Evolutionary conservation across 1,140 invertebrate genomes (phyloP).

Genomic region (Drosophila punjabiensis): DNA sequence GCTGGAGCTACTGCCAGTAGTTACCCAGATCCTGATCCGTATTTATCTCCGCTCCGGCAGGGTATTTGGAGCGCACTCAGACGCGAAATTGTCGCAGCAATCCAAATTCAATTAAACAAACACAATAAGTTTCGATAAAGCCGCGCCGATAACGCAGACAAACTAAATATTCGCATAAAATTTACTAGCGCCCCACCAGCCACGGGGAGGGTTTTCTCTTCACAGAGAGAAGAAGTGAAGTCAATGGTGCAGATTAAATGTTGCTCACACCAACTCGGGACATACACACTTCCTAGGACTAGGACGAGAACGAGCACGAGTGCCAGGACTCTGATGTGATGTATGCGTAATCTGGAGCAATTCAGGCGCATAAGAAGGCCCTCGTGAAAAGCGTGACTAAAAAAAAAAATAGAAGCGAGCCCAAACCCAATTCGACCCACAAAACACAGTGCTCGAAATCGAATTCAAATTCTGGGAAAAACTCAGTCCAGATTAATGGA

Average conservation of each 20-base stretch:
- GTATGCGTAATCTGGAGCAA: conserved; percentile 83
- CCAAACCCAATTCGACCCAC: conserved; percentile 41
- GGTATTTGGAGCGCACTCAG: conserved; percentile 60
- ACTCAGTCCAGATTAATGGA: conserved; percentile 20
- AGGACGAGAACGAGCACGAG: conserved; percentile 2
- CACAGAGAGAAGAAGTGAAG: conserved; percentile 56
- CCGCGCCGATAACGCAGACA: conserved; percentile 72
- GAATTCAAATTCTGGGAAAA: conserved; percentile 72
- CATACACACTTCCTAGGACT: conserved; percentile 11
- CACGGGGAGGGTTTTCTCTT: conserved; percentile 9
- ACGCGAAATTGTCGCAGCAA: conserved; percentile 81
- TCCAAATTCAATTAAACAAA: conserved; percentile 86
- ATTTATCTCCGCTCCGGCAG: conserved; percentile 64
- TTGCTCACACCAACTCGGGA: conserved; percentile 54
- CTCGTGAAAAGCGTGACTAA: conserved; percentile 59
- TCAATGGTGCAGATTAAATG: conserved; percentile 85
- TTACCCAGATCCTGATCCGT: background rate
- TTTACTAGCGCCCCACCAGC: conserved; percentile 56
- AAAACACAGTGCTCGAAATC: conserved; percentile 57
- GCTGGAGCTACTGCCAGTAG: conserved; percentile 15
- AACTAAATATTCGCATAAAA: conserved; percentile 85
- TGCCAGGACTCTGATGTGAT: conserved; percentile 36
- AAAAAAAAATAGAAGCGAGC: conserved; percentile 47
- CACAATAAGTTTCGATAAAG: conserved; percentile 85
- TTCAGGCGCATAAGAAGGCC: conserved; percentile 82